phyloP scores from a whole-genome alignment of 2,797 vertebrate genomes.

The Anas bahamensis region DNA sequence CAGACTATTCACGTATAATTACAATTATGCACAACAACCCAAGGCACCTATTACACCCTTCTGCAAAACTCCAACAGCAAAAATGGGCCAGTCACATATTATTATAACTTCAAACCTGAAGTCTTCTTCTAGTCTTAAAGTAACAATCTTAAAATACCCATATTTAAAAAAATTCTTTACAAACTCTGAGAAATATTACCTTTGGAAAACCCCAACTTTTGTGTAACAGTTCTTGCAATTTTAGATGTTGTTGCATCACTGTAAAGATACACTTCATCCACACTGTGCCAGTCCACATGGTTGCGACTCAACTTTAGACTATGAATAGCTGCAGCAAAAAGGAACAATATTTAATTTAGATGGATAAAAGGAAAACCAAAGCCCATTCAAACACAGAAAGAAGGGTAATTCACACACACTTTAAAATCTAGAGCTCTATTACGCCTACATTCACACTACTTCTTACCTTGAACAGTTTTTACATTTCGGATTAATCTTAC shows the following conservation, averaged over 20 bases:
- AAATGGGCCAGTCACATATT: background rate
- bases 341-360: background rate
- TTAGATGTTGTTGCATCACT: constrained; percentile 98
- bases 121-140: background rate
- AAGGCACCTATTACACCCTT: background rate
- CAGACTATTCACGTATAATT: background rate
- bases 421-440: background rate
- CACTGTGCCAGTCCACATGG: constrained; percentile 97
- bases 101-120: background rate
- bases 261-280: constrained; percentile 98
- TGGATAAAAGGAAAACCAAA: background rate
- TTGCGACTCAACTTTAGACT: constrained; percentile 94
- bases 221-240: constrained; percentile 96
- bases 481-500: background rate
- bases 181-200: constrained; percentile 79
- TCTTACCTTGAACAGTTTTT: constrained; percentile 2
- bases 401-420: background rate
- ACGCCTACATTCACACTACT: background rate
- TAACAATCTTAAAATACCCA: background rate
- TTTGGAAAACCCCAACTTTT: constrained; percentile 98
- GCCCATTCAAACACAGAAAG: background rate
- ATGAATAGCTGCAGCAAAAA: constrained; percentile 86
- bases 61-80: background rate
- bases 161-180: background rate
- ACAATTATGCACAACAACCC: background rate